phyloP scores from a whole-genome alignment of 1,140 invertebrate genomes.

The Papilio dardanus region DNA sequence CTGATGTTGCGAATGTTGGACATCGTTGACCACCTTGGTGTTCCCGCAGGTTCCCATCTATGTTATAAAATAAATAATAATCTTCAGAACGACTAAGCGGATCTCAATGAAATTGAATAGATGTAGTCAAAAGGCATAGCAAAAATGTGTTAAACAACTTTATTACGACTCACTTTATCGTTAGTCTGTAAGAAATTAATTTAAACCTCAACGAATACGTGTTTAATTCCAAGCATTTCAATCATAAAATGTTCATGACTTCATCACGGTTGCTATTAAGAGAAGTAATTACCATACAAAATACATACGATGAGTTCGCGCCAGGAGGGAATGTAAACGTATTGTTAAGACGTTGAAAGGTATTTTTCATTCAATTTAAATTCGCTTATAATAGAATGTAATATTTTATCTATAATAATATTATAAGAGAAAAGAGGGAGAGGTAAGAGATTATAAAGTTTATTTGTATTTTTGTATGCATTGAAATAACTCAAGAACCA shows the following conservation, averaged over 20 bases:
- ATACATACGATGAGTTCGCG: background rate
- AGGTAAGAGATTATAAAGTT: too few relatives aligned
- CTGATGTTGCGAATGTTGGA: too few relatives aligned
- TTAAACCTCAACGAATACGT: background rate
- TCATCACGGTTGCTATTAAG: conserved; percentile 16
- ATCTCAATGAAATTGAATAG: too few relatives aligned
- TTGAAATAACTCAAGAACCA: too few relatives aligned
- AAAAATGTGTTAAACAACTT: background rate
- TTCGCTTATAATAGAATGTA: background rate
- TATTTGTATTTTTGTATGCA: too few relatives aligned
- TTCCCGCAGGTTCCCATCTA: too few relatives aligned
- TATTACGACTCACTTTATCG: background rate
- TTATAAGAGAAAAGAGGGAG: too few relatives aligned
- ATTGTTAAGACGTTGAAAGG: conserved; percentile 10
- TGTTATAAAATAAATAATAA: too few relatives aligned
- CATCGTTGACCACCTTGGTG: too few relatives aligned
- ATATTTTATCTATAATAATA: background rate
- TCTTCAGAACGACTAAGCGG: too few relatives aligned
- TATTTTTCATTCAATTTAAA: background rate
- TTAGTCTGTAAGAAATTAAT: conserved; percentile 12
- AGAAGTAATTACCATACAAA: conserved; percentile 24
- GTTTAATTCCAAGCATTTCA: conserved; percentile 21
- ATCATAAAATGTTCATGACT: conserved; percentile 25
- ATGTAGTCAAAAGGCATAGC: too few relatives aligned
- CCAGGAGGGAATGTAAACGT: background rate